These are phyloP conservation scores for Amiota communis DNA, from an alignment of 2,888 invertebrate species.

Conservation along the genomic window DNA sequence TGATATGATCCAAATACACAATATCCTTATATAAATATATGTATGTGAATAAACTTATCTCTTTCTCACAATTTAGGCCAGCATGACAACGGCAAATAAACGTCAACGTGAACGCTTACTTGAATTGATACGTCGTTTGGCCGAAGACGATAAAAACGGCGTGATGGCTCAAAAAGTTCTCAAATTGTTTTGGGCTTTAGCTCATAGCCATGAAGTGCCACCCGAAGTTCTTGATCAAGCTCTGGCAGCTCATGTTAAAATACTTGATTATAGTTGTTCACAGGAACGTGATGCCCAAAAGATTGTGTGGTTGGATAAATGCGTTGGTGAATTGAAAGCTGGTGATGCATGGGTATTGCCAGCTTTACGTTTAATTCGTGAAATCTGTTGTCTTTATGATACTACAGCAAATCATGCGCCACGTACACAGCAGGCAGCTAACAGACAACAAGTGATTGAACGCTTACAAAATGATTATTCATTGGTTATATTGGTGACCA, in stretches of 20 bases:
- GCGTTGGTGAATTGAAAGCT: constrained; percentile 93
- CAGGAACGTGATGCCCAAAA: constrained; percentile 97
- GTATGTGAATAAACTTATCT: too few relatives aligned
- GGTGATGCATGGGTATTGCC: constrained; percentile 94
- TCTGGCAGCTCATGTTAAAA: constrained; percentile 94
- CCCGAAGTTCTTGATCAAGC: constrained; percentile 99
- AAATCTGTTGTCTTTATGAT: constrained; percentile 96
- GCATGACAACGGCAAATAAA: constrained; percentile 96
- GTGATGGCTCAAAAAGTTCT: constrained; percentile 98
- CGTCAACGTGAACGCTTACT: constrained; percentile 95
- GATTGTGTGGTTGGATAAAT: constrained; percentile 94
- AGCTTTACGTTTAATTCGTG: constrained; percentile 94
- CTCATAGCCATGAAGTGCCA: constrained; percentile 95
- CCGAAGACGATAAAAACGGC: constrained; percentile 98
- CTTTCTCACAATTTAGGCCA: constrained; percentile 75
- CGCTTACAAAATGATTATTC: constrained; percentile 92
- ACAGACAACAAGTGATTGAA: constrained; percentile 86
- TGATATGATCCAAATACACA: too few relatives aligned
- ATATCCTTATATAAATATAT: too few relatives aligned
- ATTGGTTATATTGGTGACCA: constrained; percentile 93
- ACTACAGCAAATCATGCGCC: constrained; percentile 74
- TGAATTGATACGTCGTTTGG: constrained; percentile 93
- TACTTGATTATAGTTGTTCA: constrained; percentile 97
- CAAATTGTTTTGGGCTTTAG: constrained; percentile 96
- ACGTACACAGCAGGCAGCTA: constrained; percentile 74